Percentiles rank a stretch among this genome's conserved stretches.
Conservation (phyloP, 2,113 vertebrate species). For the Neodon shergylaensis region DNA sequence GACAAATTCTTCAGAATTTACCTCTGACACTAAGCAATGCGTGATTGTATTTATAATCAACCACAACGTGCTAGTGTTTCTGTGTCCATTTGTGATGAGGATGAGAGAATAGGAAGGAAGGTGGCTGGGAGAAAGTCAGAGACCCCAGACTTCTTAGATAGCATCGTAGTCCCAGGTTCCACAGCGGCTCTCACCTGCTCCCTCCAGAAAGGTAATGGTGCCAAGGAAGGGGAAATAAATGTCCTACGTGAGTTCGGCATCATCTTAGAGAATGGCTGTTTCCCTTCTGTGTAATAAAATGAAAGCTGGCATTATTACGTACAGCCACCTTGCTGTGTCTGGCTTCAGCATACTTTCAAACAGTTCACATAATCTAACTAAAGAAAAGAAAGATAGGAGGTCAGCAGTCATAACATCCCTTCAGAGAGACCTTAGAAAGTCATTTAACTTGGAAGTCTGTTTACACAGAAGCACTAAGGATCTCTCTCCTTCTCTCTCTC, state of each 20-base stretch:
- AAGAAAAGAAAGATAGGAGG: background rate
- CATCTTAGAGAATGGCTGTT: background rate
- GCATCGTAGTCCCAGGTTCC: background rate
- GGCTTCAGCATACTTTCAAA: constrained; percentile 43
- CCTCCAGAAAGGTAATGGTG: background rate
- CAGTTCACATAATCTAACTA: background rate
- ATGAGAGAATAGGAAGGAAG: too few relatives aligned
- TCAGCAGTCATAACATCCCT: background rate
- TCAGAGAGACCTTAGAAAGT: background rate
- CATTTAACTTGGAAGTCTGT: constrained; percentile 26
- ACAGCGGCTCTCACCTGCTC: background rate
- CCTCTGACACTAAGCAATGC: background rate
- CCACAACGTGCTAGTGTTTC: background rate
- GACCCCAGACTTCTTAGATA: background rate
- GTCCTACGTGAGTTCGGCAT: background rate
- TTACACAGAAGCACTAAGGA: background rate
- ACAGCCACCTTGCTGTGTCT: background rate
- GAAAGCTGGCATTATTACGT: background rate
- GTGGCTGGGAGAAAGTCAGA: background rate
- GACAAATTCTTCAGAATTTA: background rate
- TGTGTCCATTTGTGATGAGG: background rate
- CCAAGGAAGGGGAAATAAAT: background rate
- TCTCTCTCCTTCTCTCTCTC: background rate
- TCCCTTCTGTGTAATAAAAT: background rate
- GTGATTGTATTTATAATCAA: background rate